phyloP scores from a whole-genome alignment of 2,888 invertebrate species.

The Bellardia bayeri region DNA sequence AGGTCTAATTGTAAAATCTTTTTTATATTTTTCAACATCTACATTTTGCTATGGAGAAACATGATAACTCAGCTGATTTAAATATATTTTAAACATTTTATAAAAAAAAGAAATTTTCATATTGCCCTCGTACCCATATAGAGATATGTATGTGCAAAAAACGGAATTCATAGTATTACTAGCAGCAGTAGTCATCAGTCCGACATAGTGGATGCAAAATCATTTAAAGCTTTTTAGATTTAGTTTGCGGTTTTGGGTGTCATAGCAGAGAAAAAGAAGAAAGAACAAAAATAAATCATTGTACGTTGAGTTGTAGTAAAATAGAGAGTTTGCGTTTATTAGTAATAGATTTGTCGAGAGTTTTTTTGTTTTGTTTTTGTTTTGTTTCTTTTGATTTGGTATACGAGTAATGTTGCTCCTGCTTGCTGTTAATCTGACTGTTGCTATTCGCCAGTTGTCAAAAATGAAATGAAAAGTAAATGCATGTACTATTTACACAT shows the following conservation, averaged over 20 bases:
- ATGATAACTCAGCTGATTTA: not conserved
- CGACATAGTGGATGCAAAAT: slow-evolving; percentile 66
- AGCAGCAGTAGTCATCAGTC: not conserved
- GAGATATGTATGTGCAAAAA: slow-evolving; percentile 6
- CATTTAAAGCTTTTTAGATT: slow-evolving; percentile 71
- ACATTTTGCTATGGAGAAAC: not conserved
- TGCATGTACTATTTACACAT: not conserved
- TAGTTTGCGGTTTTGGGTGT: slow-evolving; percentile 69
- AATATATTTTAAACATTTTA: too few relatives aligned
- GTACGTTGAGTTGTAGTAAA: not conserved
- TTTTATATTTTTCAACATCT: too few relatives aligned
- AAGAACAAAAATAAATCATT: not conserved
- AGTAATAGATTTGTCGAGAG: slow-evolving; percentile 62
- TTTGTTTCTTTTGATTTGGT: slow-evolving; percentile 16
- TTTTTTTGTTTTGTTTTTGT: slow-evolving; percentile 4
- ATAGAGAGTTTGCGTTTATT: slow-evolving; percentile 61
- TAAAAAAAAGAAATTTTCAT: not conserved
- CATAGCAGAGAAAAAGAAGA: slow-evolving; percentile 55
- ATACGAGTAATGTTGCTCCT: not conserved
- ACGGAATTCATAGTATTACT: slow-evolving; percentile 28
- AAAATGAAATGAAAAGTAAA: slow-evolving; percentile 56
- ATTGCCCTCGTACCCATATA: slow-evolving; percentile 31
- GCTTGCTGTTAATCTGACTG: slow-evolving; percentile 19
- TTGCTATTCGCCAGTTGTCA: slow-evolving; percentile 56
- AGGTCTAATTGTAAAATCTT: not conserved